Evolutionary conservation across 2,888 invertebrate genomes (phyloP), one percentile per base, ranked within the genome.

Genomic region (Resseliella maxima): DNA sequence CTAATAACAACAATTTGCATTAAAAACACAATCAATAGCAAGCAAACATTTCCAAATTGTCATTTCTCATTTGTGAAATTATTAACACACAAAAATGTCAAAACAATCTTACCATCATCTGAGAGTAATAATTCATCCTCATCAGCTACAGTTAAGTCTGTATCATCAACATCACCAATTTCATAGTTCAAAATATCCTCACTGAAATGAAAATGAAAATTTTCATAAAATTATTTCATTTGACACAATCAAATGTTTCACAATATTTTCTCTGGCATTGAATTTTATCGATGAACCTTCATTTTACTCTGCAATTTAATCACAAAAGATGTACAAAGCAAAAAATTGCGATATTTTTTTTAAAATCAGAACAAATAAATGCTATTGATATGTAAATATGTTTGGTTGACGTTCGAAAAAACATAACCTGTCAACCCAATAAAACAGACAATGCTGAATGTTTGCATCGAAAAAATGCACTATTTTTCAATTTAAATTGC

Each of bases 141-240:
- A 87, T 91, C 91, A 87, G 90, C 90, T 35, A 31, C 72, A 72
- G 72, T 72, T 72, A 72, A 35, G 86, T 90, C 91, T 31, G 86
- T 45, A 86, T 90, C 89, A 89, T 91, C 91, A 50, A 86, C 86
- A 88, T 91, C 91, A 64, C 90, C 90, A 88, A 91, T 89, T 88
- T 91, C 91, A 89, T 91, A 91, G 88, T 90, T 91, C 87, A 91
- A 89, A 88, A 91, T 88, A 88, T 91, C 91, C 88, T 91, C 91
- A 88, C 91, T 91, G 87, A 5, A 89, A 89, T 41, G 41, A 18
- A 50, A 50, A 50, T 15, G 46, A 50, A 50, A 50, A 50, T 2
- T 2, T 18, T 15, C 18, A 18, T 15, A 15, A 15, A 18, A 15
- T 41, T 15, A 50, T 18, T 6, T 18, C 72, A 72, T 18, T 31